Evolutionary conservation across 2,113 vertebrate genomes (phyloP).

Genomic region (Nesogale talazaci): DNA sequence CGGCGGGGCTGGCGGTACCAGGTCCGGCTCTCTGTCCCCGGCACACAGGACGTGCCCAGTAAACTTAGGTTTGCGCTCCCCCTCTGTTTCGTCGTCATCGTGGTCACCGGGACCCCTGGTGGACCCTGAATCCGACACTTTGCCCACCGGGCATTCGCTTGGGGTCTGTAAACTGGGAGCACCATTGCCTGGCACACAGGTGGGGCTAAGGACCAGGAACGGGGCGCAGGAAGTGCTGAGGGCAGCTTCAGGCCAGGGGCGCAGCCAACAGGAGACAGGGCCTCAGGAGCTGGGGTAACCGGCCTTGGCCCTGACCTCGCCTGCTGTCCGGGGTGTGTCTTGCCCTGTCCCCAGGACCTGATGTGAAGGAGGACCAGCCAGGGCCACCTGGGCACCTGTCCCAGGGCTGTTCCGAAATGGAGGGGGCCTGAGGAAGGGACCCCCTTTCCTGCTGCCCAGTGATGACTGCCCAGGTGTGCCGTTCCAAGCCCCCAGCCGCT

Average conservation of each 20-base stretch:
- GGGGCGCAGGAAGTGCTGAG: not conserved
- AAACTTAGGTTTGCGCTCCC: not conserved
- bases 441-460: too few relatives aligned
- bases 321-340: not conserved
- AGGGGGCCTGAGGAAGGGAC: not conserved
- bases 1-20: not conserved
- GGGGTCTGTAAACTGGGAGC: not conserved
- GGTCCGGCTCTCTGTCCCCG: not conserved
- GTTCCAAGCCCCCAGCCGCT: too few relatives aligned
- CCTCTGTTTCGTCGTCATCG: not conserved
- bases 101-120: not conserved
- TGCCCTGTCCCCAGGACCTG: not conserved
- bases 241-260: not conserved
- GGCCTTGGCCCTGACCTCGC: not conserved
- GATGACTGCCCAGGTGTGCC: too few relatives aligned
- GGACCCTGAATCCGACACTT: not conserved
- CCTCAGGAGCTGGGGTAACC: not conserved
- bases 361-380: not conserved
- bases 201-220: not conserved
- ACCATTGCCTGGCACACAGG: not conserved
- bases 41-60: fast-evolving
- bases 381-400: not conserved
- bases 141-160: not conserved
- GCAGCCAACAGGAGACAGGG: not conserved
- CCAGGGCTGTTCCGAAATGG: not conserved